Base-by-base conservation (phyloP, 2,113 vertebrate genomes). In the Gymnobelideus leadbeateri region DNA sequence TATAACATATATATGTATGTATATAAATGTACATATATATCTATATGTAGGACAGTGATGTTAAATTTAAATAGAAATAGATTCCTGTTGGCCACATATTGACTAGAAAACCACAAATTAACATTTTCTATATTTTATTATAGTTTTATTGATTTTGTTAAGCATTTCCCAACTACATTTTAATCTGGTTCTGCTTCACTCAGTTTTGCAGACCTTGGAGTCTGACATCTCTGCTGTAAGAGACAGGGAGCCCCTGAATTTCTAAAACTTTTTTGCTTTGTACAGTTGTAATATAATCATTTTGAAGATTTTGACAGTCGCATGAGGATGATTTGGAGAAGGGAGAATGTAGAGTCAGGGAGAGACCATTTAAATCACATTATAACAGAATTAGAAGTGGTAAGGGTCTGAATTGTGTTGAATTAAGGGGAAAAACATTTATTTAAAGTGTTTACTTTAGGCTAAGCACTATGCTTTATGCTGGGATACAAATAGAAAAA, bases 361-460 rank as follows among this genome's bases (percentile, higher is more conserved):
- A 84, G 50, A 31, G 91, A 92, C 89, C 11, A 89, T 54, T 26
- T 8, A 46, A 1, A 3, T 91, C 26, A 10, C 84, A 0, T 55
- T 91, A 21, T 26, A 31, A 5, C 92, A 68, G 31, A 49, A 43
- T 93, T 50, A 94, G 91, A 55, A 68, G 93, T 84, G 91, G 43
- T 84, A 6, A 84, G 68, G 19, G n/a, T 84, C 19, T 43, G 19
- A 84, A 19, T 2, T 2, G 21, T 84, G 19, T 19, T 43, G n/a
- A 84, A 84, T 84, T 84, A 43, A 84, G 37, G 37, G 14, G 19
- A 8, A 43, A 21, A 43, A 43, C 19, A 43, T 43, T 77, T 77
- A 77, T 19, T 43, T 84, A 84, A 84, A 84, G 16, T 84, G 68
- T 19, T 43, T 43, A 43, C 16, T 43, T 8, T 43, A 84, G 16